phyloP scores from a whole-genome alignment of 2,797 vertebrate genomes.

The Champsocephalus esox region DNA sequence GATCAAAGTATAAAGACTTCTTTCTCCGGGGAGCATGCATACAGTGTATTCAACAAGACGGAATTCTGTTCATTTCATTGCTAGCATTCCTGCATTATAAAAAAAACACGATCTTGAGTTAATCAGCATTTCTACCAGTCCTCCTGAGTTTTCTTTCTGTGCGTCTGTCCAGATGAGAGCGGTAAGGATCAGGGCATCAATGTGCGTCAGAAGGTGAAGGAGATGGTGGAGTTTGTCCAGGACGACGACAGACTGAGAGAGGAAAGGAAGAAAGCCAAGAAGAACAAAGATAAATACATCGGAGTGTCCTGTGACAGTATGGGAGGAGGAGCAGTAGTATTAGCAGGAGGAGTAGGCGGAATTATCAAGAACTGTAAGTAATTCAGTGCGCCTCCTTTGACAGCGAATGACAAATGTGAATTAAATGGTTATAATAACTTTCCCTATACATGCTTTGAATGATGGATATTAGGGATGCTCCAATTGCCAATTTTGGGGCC shows the following conservation, averaged over 20 bases:
- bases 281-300: conserved; percentile 99
- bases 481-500: too few species aligned
- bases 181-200: conserved; percentile 99
- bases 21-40: not conserved
- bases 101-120: not conserved
- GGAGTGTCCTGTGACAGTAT: conserved; percentile 96
- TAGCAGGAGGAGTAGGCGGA: conserved; percentile 65
- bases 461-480: not conserved
- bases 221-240: conserved; percentile 98
- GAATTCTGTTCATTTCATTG: not conserved
- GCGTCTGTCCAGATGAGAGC: conserved; percentile 89
- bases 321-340: conserved; percentile 77
- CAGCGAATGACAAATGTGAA: conserved; percentile 6
- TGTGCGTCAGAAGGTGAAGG: conserved; percentile 98
- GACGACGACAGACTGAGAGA: conserved; percentile 96
- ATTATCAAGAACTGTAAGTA: conserved; percentile 89
- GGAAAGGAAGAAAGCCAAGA: conserved; percentile 98
- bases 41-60: not conserved
- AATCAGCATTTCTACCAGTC: not conserved
- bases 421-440: conserved; percentile 1
- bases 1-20: not conserved
- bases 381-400: conserved; percentile 5
- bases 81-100: too few species aligned
- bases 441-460: not conserved
- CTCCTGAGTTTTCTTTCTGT: not conserved